A percentile compares a stretch with the other conserved stretches of the same genome.
Evolutionary conservation across 2,797 vertebrate genomes (phyloP).

Genomic region (Picus viridis): DNA sequence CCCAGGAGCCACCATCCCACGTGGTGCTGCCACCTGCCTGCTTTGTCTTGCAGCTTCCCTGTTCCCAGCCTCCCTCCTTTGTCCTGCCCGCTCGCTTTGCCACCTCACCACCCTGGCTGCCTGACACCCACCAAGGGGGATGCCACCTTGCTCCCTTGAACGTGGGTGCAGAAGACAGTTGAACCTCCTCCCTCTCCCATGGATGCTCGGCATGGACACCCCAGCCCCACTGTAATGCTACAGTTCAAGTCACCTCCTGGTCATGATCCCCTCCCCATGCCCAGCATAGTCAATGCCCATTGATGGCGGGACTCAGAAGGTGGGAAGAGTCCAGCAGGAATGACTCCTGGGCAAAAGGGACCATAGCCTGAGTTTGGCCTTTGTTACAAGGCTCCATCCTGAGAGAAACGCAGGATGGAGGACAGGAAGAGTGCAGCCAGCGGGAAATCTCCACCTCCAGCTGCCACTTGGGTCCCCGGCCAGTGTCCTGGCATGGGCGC

Average conservation of each 20-base stretch:
- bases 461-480: not conserved
- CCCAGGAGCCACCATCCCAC: not conserved
- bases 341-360: fast-evolving
- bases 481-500: not conserved
- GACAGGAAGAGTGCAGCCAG: not conserved
- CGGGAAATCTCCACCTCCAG: conserved; percentile 1
- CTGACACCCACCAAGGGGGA: fast-evolving
- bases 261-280: fast-evolving
- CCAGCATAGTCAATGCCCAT: fast-evolving
- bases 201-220: fast-evolving
- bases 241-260: not conserved
- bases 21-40: not conserved
- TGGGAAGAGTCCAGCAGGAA: not conserved
- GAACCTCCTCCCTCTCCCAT: not conserved
- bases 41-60: conserved; percentile 32
- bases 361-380: not conserved
- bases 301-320: not conserved
- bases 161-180: not conserved
- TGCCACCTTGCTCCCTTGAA: not conserved
- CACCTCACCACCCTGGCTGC: not conserved
- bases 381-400: not conserved
- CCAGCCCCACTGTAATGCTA: not conserved
- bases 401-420: not conserved
- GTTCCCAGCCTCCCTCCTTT: conserved; percentile 16
- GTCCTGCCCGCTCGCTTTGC: not conserved